Evolutionary conservation across 92 coral and sea anemone species (phyloP).

Genomic region (Umimayanthus chanpuru): DNA sequence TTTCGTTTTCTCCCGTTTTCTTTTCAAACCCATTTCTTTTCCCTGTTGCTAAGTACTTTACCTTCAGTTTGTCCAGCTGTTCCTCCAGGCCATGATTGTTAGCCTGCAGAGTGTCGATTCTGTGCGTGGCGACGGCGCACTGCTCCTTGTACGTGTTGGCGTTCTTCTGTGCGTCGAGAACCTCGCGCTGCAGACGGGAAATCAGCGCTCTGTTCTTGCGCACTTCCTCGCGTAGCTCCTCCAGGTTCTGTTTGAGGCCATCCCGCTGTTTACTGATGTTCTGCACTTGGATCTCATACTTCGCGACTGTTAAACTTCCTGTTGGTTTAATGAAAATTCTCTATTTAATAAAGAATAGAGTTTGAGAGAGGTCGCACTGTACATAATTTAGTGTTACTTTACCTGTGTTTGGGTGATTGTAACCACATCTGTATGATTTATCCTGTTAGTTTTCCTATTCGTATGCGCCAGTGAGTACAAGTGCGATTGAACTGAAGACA

Average conservation of each 20-base stretch:
- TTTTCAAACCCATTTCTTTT: neutral
- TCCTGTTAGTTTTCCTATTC: too few species aligned
- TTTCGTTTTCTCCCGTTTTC: neutral
- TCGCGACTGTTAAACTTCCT: conserved; percentile 62
- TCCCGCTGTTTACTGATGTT: conserved; percentile 77
- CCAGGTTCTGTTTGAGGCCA: conserved; percentile 72
- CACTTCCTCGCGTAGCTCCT: conserved; percentile 78
- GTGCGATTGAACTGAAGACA: too few species aligned
- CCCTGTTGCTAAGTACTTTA: conserved; percentile 28
- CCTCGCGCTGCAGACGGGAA: conserved; percentile 79
- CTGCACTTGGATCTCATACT: conserved; percentile 82
- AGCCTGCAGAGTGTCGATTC: conserved; percentile 58
- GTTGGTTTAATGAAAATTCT: neutral
- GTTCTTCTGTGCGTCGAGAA: conserved; percentile 72
- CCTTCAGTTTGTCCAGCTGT: conserved; percentile 69
- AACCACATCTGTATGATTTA: too few species aligned
- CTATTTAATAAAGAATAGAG: too few species aligned
- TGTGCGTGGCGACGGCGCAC: conserved; percentile 72
- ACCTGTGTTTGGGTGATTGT: too few species aligned
- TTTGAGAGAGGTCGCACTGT: too few species aligned
- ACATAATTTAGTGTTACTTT: too few species aligned
- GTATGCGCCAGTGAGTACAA: too few species aligned
- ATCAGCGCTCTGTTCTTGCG: conserved; percentile 72
- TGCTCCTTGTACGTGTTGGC: conserved; percentile 85
- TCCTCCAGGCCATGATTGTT: conserved; percentile 66